These are phyloP conservation scores for Hippasteria phrygiana DNA, from an alignment of 53 echinoderm and acorn worm genomes.

Conservation along the genomic window DNA sequence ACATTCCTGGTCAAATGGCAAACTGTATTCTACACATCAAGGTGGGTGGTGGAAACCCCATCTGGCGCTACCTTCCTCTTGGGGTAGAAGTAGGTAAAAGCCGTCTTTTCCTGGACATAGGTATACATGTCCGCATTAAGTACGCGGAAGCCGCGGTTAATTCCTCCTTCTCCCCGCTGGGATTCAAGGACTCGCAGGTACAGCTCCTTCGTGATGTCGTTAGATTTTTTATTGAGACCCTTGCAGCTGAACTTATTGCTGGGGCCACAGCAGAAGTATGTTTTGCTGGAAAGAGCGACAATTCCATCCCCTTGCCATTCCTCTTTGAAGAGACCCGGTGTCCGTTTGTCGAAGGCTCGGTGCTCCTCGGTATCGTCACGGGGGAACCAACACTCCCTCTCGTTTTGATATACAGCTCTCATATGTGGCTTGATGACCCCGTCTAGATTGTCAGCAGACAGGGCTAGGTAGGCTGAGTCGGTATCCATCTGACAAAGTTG, in stretches of 20 bases:
- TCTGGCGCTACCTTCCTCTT: slow-evolving; percentile 69
- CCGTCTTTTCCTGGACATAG: slow-evolving; percentile 56
- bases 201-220: slow-evolving; percentile 46
- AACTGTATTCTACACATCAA: slow-evolving; percentile 71
- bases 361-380: slow-evolving; percentile 48
- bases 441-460: too few relatives aligned
- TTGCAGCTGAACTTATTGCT: slow-evolving; percentile 77
- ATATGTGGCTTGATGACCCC: slow-evolving; percentile 33
- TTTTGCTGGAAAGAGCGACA: too few relatives aligned
- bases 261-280: slow-evolving; percentile 61
- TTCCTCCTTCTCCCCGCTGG: neutral
- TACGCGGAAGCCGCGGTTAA: slow-evolving; percentile 65
- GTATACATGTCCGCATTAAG: slow-evolving; percentile 35
- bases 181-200: slow-evolving; percentile 47
- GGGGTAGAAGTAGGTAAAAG: slow-evolving; percentile 67
- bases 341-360: slow-evolving; percentile 7
- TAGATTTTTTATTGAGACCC: slow-evolving; percentile 70
- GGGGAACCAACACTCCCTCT: slow-evolving; percentile 43
- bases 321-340: slow-evolving; percentile 77
- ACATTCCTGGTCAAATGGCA: too few relatives aligned
- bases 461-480: too few relatives aligned
- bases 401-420: neutral
- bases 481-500: too few relatives aligned
- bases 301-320: slow-evolving; percentile 83
- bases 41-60: slow-evolving; percentile 70